Evolutionary conservation across 2,888 invertebrate species (phyloP), one percentile per base, ranked within the genome.

Genomic region (Archaeoteleia sp.): DNA sequence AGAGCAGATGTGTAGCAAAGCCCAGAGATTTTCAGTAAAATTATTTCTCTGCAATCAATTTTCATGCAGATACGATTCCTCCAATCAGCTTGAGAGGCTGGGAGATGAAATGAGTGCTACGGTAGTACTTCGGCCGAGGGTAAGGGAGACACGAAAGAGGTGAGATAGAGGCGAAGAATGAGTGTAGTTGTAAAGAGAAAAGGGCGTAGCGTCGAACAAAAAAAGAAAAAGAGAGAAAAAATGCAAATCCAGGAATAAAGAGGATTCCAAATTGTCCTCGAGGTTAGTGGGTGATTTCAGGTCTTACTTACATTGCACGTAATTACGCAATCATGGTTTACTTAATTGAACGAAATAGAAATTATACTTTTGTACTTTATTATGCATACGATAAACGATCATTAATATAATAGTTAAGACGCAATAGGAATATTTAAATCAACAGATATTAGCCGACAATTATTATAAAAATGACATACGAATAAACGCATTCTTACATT

Each of bases 31-130:
- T 46, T 13, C 32, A 23, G 46, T 32, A 46, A 46, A 32, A 46
- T 46, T 46, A 46, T 46, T 30, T 46, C 46, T 34, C 46, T 9
- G 46, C 46, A 30, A 46, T 46, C 46, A 34, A 39, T 39, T 39
- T n/a, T 20, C 15, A 46, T 46, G 46, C 34, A 32, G 46, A 46
- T 46, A 46, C 34, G 32, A 46, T 32, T 46, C 34, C 34, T 32
- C 46, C 46, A 46, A 46, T 46, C 46, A 46, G 46, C 46, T 32
- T 46, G 32, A 34, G 46, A 46, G 46, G 23, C 34, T 34, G 46
- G 13, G 20, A 20, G 20, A 20, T 20, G 20, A 20, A 20, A 20
- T 20, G 20, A 20, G 20, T 20, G 20, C 5, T 20, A 20, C 20
- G 20, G 20, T 5, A 20, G 20, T 20, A 20, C 5, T 5, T 20